Evolutionary conservation across 2,888 invertebrate genomes (phyloP).

Genomic region (Dasypolia templi): DNA sequence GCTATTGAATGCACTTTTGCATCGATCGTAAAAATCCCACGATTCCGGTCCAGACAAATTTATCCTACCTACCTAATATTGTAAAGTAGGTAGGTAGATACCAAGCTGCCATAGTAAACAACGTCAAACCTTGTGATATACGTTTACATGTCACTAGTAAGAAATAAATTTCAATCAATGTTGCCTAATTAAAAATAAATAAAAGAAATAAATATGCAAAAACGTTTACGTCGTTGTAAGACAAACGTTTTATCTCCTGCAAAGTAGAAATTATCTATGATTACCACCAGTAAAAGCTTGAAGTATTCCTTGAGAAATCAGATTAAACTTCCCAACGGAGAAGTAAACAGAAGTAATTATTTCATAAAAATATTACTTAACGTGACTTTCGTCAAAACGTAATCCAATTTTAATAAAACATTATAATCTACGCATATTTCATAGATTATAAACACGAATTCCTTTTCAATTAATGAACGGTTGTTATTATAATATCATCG

Average conservation of each 20-base stretch:
- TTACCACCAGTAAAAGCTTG: background rate
- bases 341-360: background rate
- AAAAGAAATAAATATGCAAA: too few relatives aligned
- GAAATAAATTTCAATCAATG: too few relatives aligned
- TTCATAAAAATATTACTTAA: background rate
- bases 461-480: slow-evolving; percentile 11
- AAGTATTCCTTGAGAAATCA: background rate
- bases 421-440: slow-evolving; percentile 9
- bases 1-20: too few relatives aligned
- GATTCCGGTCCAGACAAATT: too few relatives aligned
- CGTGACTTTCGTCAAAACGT: background rate
- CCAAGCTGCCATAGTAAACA: too few relatives aligned
- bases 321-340: background rate
- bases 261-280: background rate
- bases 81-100: too few relatives aligned
- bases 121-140: too few relatives aligned
- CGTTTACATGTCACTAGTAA: too few relatives aligned
- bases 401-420: background rate
- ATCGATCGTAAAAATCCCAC: too few relatives aligned
- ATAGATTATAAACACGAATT: slow-evolving; percentile 21
- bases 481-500: slow-evolving; percentile 22
- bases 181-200: too few relatives aligned
- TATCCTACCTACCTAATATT: too few relatives aligned
- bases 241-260: background rate
- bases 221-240: too few relatives aligned